These are phyloP conservation scores for Drosophila asahinai DNA, from an alignment of 1,140 invertebrate species.

Conservation along the genomic window DNA sequence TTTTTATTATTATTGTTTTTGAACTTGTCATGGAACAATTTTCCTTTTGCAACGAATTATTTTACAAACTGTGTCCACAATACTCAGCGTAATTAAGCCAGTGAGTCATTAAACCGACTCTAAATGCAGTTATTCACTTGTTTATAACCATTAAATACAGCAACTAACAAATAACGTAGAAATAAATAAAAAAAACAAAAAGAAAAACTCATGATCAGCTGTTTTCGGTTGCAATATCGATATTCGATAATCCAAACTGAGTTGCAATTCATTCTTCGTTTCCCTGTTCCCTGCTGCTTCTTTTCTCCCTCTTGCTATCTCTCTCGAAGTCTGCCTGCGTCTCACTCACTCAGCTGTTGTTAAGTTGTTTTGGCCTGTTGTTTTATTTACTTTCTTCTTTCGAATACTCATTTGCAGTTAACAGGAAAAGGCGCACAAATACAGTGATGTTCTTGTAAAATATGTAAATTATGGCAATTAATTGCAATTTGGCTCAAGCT, in stretches of 20 bases:
- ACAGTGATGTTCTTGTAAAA: slow-evolving; percentile 52
- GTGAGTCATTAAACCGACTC: slow-evolving; percentile 16
- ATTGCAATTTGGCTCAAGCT: slow-evolving; percentile 70
- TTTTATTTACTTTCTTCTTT: slow-evolving; percentile 8
- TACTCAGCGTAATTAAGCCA: not conserved
- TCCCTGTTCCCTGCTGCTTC: not conserved
- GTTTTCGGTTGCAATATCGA: slow-evolving; percentile 36
- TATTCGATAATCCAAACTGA: slow-evolving; percentile 30
- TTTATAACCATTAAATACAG: not conserved
- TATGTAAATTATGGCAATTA: slow-evolving; percentile 79
- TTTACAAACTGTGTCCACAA: too few species aligned
- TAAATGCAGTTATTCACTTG: slow-evolving; percentile 6
- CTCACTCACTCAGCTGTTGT: slow-evolving; percentile 36
- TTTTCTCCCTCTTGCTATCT: not conserved
- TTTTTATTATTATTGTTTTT: too few species aligned
- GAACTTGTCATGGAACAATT: too few species aligned
- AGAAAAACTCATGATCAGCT: slow-evolving; percentile 37
- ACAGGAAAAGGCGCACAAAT: slow-evolving; percentile 11
- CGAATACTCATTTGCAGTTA: slow-evolving; percentile 13
- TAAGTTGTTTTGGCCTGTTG: slow-evolving; percentile 3
- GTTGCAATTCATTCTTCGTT: slow-evolving; percentile 26
- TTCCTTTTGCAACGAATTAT: too few species aligned
- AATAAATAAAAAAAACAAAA: too few species aligned
- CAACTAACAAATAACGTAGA: slow-evolving; percentile 17
- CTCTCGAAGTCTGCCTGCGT: not conserved